These are phyloP conservation scores for Choristoneura fumiferana DNA, from an alignment of 1,140 invertebrate genomes.

Conservation along the genomic window DNA sequence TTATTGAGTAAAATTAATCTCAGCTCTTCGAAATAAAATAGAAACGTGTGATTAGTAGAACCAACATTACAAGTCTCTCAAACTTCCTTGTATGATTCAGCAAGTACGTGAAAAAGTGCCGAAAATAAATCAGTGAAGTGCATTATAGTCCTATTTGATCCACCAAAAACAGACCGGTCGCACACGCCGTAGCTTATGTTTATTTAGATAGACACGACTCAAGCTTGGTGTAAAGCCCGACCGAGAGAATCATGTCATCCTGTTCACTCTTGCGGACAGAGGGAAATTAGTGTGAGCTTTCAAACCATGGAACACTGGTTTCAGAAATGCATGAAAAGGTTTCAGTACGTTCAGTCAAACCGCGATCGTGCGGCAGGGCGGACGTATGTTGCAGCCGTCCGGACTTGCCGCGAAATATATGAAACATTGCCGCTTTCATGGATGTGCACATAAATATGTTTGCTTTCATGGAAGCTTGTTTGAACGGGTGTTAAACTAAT, in stretches of 20 bases:
- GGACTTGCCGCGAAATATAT: slow-evolving; percentile 40
- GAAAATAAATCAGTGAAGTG: slow-evolving; percentile 14
- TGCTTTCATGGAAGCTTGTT: slow-evolving; percentile 23
- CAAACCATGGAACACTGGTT: slow-evolving; percentile 43
- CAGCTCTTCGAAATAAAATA: no score
- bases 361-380: slow-evolving; percentile 58
- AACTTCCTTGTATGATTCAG: no score
- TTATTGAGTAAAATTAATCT: no score
- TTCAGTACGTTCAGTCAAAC: slow-evolving; percentile 59
- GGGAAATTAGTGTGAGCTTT: slow-evolving; percentile 42
- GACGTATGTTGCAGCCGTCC: slow-evolving; percentile 39
- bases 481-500: slow-evolving; percentile 15
- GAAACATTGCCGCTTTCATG: slow-evolving; percentile 40
- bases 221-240: slow-evolving; percentile 32
- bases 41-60: no score
- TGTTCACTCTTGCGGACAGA: slow-evolving; percentile 34
- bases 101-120: slow-evolving; percentile 2
- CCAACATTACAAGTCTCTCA: no score
- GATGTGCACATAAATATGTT: slow-evolving; percentile 34
- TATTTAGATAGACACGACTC: slow-evolving; percentile 54
- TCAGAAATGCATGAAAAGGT: slow-evolving; percentile 56
- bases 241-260: slow-evolving; percentile 30
- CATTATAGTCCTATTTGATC: slow-evolving; percentile 30
- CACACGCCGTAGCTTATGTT: slow-evolving; percentile 44
- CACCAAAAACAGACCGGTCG: slow-evolving; percentile 43